Evolutionary conservation across 2,113 vertebrate genomes (phyloP), one percentile per base, ranked within the genome.

Genomic region (Pavo muticus): DNA sequence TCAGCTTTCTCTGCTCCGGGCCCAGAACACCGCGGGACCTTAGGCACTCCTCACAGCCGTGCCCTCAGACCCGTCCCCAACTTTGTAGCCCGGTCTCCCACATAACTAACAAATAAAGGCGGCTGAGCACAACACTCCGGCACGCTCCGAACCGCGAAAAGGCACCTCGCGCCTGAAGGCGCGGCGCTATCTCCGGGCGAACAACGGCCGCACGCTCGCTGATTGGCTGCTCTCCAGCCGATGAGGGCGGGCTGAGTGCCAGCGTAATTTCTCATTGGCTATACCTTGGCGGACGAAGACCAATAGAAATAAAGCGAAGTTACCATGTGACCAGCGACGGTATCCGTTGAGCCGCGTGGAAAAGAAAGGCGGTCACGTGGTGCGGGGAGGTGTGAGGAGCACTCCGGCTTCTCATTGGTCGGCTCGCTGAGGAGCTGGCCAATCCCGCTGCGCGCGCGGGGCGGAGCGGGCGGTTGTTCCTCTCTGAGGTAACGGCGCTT

Each of bases 271-370:
- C 11, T 77, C 29, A 93, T 79, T 93, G 85, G 85, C 39, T 29
- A 20, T 10, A 0, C 0, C 2, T 6, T 1, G 5, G 13, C 19
- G 18, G 7, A 4, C 2, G 7, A 20, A 2, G 8, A 4, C 91
- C 79, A 88, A 84, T 92, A 23, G 40, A 6, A 60, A 67, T 21
- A 23, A 30, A 65, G 44, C 20, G 4, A 29, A 3, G 64, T 70
- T 29, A 27, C 48, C 57, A 3, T 9, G 13, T 14, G 5, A 1
- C 27, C 4, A 2, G 48, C 39, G 1, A 0, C 21, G 10, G 4
- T 0, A 13, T 3, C 27, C 3, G 1, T 39, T 7, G 1, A 25
- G 3, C 70, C 88, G 44, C 85, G 52, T 84, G 75, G 61, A 9
- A 11, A 16, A 24, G 9, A 1, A 32, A 3, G 25, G 15, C 2